phyloP scores from a whole-genome alignment of 2,888 invertebrate genomes.

The Cosmopolites sordidus region DNA sequence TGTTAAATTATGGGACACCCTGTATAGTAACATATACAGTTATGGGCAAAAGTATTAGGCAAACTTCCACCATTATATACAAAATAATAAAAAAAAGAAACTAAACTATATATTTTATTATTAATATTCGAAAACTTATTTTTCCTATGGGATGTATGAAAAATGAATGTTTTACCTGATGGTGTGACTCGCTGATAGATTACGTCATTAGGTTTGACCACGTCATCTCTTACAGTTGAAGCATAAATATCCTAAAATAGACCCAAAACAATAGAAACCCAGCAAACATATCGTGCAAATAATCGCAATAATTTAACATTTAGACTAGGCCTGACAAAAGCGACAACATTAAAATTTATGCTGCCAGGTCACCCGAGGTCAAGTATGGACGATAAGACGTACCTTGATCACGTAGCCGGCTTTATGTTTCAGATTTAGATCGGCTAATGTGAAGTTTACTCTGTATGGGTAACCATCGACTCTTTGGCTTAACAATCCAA shows the following conservation, averaged over 20 bases:
- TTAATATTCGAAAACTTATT: too few relatives aligned
- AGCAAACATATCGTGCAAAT: too few relatives aligned
- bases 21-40: too few relatives aligned
- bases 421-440: conserved; percentile 40
- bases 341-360: background rate
- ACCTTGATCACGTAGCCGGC: conserved; percentile 44
- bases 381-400: conserved; percentile 26
- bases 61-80: too few relatives aligned
- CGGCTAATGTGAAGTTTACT: conserved; percentile 42
- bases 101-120: too few relatives aligned
- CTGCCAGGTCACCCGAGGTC: background rate
- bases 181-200: conserved; percentile 30
- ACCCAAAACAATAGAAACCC: too few relatives aligned
- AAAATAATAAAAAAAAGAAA: too few relatives aligned
- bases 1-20: too few relatives aligned
- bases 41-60: too few relatives aligned
- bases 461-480: conserved; percentile 48
- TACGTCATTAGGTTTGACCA: conserved; percentile 34
- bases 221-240: conserved; percentile 3
- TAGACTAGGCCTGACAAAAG: too few relatives aligned
- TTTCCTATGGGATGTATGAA: too few relatives aligned
- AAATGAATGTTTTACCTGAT: conserved; percentile 28
- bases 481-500: conserved; percentile 56
- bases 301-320: too few relatives aligned
- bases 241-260: conserved; percentile 30